Percentiles rank a stretch among this genome's conserved stretches.
These are phyloP conservation scores for Flexamia atlantica DNA, from an alignment of 2,888 invertebrate species.

Conservation along the genomic window DNA sequence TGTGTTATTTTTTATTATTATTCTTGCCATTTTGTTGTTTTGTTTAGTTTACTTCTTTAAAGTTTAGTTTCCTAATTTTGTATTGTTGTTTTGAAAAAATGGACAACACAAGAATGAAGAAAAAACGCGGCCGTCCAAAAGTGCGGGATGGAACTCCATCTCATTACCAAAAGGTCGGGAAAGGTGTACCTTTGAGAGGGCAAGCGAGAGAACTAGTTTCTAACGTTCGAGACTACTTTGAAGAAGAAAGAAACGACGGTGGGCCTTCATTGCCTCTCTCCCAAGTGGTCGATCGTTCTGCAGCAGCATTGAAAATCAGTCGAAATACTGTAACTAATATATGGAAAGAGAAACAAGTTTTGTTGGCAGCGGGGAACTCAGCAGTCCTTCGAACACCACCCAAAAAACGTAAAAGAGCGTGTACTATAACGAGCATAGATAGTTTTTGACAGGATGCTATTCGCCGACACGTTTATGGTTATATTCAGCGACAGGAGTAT, in stretches of 20 bases:
- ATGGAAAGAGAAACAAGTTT: slow-evolving; percentile 15
- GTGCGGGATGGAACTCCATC: too few species aligned
- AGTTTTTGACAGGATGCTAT: slow-evolving; percentile 38
- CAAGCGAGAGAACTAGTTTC: slow-evolving; percentile 43
- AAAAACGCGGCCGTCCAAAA: too few species aligned
- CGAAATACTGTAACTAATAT: slow-evolving; percentile 39
- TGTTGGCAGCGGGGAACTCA: not conserved
- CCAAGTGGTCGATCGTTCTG: slow-evolving; percentile 24
- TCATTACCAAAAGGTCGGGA: slow-evolving; percentile 30
- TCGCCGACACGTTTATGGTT: slow-evolving; percentile 34
- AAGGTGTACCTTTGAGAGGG: slow-evolving; percentile 28
- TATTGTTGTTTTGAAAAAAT: too few species aligned
- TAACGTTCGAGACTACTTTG: slow-evolving; percentile 50
- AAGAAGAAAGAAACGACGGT: slow-evolving; percentile 41
- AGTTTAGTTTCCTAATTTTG: too few species aligned
- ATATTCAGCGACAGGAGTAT: slow-evolving; percentile 39
- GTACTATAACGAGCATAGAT: slow-evolving; percentile 20
- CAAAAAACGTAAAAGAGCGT: not conserved
- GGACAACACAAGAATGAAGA: too few species aligned
- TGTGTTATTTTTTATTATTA: too few species aligned
- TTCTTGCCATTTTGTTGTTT: too few species aligned
- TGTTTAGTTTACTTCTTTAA: too few species aligned
- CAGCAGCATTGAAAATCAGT: slow-evolving; percentile 38
- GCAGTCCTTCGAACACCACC: slow-evolving; percentile 5
- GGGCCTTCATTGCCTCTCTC: slow-evolving; percentile 33